These are phyloP conservation scores for Pantherophis vulpinus DNA, from an alignment of 2,797 vertebrate species.

Conservation along the genomic window DNA sequence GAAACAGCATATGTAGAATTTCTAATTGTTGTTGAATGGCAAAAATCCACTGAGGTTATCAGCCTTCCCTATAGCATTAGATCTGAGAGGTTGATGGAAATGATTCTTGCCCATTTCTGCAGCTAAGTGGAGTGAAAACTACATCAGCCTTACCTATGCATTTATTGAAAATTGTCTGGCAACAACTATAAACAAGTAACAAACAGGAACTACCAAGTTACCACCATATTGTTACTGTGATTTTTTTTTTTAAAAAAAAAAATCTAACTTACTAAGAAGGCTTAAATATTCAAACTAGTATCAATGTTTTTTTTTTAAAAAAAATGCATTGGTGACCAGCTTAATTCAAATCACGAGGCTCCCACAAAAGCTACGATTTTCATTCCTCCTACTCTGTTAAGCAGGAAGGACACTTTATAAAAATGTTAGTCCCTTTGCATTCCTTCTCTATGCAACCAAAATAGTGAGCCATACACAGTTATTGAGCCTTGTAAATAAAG, in stretches of 20 bases:
- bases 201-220: not conserved
- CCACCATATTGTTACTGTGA: not conserved
- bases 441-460: conserved; percentile 33
- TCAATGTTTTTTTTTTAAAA: not conserved
- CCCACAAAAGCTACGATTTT: conserved; percentile 30
- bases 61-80: not conserved
- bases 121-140: not conserved
- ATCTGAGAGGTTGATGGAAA: not conserved
- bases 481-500: conserved; percentile 27
- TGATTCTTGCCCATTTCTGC: not conserved
- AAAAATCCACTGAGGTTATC: not conserved
- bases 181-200: not conserved
- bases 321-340: not conserved
- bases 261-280: conserved; percentile 13
- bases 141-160: not conserved
- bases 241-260: not conserved
- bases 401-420: conserved; percentile 23
- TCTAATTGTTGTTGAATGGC: not conserved
- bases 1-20: not conserved
- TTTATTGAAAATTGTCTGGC: not conserved
- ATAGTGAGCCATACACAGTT: conserved; percentile 28
- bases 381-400: conserved; percentile 27
- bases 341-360: not conserved
- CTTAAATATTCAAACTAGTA: conserved; percentile 10
- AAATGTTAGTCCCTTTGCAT: conserved; percentile 38